Evolutionary conservation across 2,797 vertebrate genomes (phyloP), one percentile per base, ranked within the genome.

Genomic region (Rousettus madagascariensis): DNA sequence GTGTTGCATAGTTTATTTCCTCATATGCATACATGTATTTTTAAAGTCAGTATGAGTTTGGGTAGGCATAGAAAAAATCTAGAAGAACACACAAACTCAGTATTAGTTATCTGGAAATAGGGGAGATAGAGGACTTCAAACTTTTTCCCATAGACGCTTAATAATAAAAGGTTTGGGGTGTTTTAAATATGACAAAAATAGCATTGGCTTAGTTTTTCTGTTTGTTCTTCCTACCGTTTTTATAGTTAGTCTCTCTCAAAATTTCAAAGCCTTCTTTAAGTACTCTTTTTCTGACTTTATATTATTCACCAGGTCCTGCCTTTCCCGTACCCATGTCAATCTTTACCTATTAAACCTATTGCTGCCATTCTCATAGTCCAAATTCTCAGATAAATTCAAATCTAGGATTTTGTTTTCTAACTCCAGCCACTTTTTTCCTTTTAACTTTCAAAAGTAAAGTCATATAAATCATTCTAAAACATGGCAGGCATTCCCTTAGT

Each of bases 141-240:
- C 17, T 63, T 90, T 85, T 85, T 66, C 72, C 53, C 55, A 43
- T 63, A 72, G 15, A 57, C 1, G 33, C 16, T 71, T 61, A 61
- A 49, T 61, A 28, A 43, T 3, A 68, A 38, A 49, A 61, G 33
- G 20, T 69, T 79, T 86, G n/a, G n/a, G 2, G 24, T 71, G 43
- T 55, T 63, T 93, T 72, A 82, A 74, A 69, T 55, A 93, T 72
- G 38, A 87, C 28, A 86, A 93, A 93, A 93, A 65, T 43, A 84
- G 69, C 69, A 26, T 41, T 33, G 38, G 26, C 51, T 94, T 80
- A 75, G 36, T 33, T 57, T 55, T 59, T 53, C 61, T 61, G 30
- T 61, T 82, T 46, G 5, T 55, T 68, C 17, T 46, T 83, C 10
- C 38, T 65, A 26, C 26, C 43, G 41, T 46, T 83, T 91, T 77